Conservation (phyloP, 2,888 invertebrate species). For the Margaritifera margaritifera region DNA sequence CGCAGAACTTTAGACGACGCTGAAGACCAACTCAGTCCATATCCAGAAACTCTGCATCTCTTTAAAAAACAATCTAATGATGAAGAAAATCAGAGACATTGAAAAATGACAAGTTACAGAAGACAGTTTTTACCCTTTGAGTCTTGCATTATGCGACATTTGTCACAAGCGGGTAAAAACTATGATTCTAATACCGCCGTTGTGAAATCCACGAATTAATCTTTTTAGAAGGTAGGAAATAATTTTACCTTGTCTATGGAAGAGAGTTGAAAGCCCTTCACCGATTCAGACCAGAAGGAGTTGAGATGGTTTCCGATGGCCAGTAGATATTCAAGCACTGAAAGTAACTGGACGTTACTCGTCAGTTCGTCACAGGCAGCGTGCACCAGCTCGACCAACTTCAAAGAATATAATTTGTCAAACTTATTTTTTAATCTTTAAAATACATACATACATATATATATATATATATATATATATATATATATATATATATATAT, state of each 20-base stretch:
- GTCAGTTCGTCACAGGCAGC: slow-evolving; percentile 51
- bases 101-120: too few relatives aligned
- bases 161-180: too few relatives aligned
- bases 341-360: slow-evolving; percentile 35
- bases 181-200: background rate
- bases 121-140: too few relatives aligned
- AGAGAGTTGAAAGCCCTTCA: slow-evolving; percentile 48
- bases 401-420: background rate
- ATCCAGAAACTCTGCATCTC: too few relatives aligned
- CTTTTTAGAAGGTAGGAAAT: background rate
- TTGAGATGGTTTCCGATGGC: slow-evolving; percentile 59
- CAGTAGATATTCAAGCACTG: slow-evolving; percentile 52
- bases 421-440: too few relatives aligned
- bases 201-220: background rate
- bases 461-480: background rate
- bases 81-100: too few relatives aligned
- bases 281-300: slow-evolving; percentile 40
- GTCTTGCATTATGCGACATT: too few relatives aligned
- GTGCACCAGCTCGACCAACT: slow-evolving; percentile 50
- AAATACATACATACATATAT: too few relatives aligned
- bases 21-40: too few relatives aligned
- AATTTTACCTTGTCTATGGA: slow-evolving; percentile 53
- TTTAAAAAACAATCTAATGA: too few relatives aligned
- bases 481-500: too few relatives aligned
- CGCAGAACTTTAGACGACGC: too few relatives aligned